Evolutionary conservation across 2,888 invertebrate genomes (phyloP), one percentile per base, ranked within the genome.

Genomic region (Temnothorax unifasciatus): DNA sequence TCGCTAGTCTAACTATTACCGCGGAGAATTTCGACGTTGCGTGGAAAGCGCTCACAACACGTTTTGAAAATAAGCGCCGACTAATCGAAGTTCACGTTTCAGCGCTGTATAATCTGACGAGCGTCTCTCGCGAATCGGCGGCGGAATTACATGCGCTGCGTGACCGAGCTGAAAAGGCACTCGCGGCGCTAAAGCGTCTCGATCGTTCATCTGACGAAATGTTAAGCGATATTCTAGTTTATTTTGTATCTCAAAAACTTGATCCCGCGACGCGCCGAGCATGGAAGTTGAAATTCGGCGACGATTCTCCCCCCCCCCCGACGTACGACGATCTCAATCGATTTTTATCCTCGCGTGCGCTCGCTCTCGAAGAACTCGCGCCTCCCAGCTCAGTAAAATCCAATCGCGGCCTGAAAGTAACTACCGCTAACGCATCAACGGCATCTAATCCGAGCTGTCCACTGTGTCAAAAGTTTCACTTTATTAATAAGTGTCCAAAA

Each of bases 291-390:
- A 66, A 66, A 15, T 4, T 18, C 15, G 1, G 25, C 15, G 66
- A 66, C 2, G 18, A 21, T 0, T 0, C 15, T 0, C 13, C 8
- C 0, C 44, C 44, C 2, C n/a, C n/a, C n/a, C n/a, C 59, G 0
- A 15, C 18, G 1, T 63, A 38, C 2, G 18, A 63, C 8, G n/a
- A n/a, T 29, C 34, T 63, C 0, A 18, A 34, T 15, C 15, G 18
- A 34, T 61, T 61, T 8, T 2, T 41, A 11, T 44, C 44, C 0
- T 44, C 44, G 0, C 44, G 44, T 1, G 44, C 44, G 0, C 0
- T 2, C 0, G 44, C 44, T 0, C 13, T 47, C 15, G 47, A 47
- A 15, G 4, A 47, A 47, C 44, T 47, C 3, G 13, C 44, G 13
- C 13, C 47, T 3, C 3, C 47, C 3, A 1, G 3, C 2, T 47